A percentile compares a stretch with the other conserved stretches of the same genome.
These are phyloP conservation scores for Gonatopus flavifemur DNA, from an alignment of 1,140 invertebrate genomes.

Conservation along the genomic window DNA sequence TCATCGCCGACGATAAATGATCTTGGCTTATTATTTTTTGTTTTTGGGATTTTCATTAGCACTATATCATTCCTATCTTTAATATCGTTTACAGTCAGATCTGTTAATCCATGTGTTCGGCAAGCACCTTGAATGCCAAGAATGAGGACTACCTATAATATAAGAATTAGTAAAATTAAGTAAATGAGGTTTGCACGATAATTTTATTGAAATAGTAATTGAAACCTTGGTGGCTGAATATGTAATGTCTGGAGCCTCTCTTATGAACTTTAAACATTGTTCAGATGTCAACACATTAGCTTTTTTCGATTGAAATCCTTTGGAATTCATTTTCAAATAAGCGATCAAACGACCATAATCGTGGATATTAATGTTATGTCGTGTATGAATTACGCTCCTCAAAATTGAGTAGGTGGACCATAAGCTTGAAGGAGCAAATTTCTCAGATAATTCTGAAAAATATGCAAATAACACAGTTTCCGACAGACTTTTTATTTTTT, in stretches of 20 bases:
- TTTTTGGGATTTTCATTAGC: neutral
- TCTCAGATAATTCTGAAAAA: neutral
- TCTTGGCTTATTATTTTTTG: neutral
- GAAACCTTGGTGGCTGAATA: conserved; percentile 6
- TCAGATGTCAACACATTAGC: conserved; percentile 1
- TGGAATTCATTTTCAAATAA: conserved; percentile 18
- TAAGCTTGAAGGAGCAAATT: neutral
- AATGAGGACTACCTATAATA: neutral
- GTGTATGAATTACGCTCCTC: neutral
- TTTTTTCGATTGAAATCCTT: conserved; percentile 5
- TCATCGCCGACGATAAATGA: neutral
- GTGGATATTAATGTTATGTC: conserved; percentile 2
- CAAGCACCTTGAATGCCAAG: neutral
- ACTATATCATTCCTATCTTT: neutral
- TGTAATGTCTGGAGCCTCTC: conserved; percentile 1
- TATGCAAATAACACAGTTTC: conserved; percentile 1
- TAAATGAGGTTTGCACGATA: neutral
- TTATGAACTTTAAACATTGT: conserved; percentile 1
- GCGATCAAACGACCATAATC: neutral
- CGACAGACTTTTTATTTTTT: neutral
- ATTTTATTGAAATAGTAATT: too few relatives aligned
- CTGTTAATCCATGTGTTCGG: neutral
- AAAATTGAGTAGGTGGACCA: conserved; percentile 4
- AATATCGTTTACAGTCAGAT: neutral
- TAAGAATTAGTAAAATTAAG: neutral